phyloP scores from a whole-genome alignment of 2,797 vertebrate species.

The Parotocinclus haroldoi region DNA sequence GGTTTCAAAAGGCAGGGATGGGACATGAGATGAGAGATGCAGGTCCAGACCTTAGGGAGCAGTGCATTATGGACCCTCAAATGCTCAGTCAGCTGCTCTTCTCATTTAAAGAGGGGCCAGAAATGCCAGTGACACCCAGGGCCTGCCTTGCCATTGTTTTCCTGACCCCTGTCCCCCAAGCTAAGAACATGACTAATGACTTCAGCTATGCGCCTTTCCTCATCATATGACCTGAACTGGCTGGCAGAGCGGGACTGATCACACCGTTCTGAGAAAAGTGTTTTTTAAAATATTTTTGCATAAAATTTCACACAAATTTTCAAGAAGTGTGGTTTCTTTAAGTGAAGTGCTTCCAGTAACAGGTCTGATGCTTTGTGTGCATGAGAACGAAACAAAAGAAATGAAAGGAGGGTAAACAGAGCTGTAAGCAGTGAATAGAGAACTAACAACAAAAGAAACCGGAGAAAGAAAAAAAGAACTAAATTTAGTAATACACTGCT shows the following conservation, averaged over 20 bases:
- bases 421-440: too few species aligned
- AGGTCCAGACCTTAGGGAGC: slow-evolving; percentile 21
- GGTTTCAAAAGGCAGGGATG: slow-evolving; percentile 23
- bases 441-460: too few species aligned
- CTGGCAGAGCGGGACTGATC: background rate
- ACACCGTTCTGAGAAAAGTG: too few species aligned
- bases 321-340: too few species aligned
- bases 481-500: too few species aligned
- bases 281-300: too few species aligned
- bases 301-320: too few species aligned
- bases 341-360: too few species aligned
- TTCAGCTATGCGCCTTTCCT: slow-evolving; percentile 60
- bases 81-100: slow-evolving; percentile 47
- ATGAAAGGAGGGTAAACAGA: too few species aligned
- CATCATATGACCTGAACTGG: slow-evolving; percentile 8
- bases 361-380: too few species aligned
- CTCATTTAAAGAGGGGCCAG: slow-evolving; percentile 56
- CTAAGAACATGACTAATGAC: slow-evolving; percentile 70
- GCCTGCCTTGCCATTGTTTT: slow-evolving; percentile 55
- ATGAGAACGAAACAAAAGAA: too few species aligned
- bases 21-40: slow-evolving; percentile 2
- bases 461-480: too few species aligned
- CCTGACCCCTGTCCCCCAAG: slow-evolving; percentile 56
- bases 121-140: slow-evolving; percentile 56
- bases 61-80: slow-evolving; percentile 9